Evolutionary conservation across 2,888 invertebrate species (phyloP), one percentile per base, ranked within the genome.

Genomic region (Ctenicera cuprea): DNA sequence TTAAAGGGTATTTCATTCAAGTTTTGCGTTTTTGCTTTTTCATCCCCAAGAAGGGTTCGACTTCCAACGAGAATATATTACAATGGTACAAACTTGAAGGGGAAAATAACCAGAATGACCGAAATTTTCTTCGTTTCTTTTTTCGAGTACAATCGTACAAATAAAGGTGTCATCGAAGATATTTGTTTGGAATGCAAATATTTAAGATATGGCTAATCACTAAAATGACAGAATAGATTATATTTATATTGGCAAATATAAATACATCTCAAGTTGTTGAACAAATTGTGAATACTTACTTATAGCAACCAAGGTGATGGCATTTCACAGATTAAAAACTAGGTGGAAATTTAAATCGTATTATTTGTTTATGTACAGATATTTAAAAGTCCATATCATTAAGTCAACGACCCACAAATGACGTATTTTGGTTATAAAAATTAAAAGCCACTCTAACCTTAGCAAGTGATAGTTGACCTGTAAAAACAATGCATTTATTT

Each of bases 401-500:
- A 71, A 54, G 74, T 74, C 74, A 74, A 71, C n/a, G 74, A 74
- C 70, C 74, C 43, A 70, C 33, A 61, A 70, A 54, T 52, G 26
- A 63, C 43, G n/a, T 48, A 62, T 66, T 64, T 71, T 52, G 50
- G 69, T 33, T 70, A 61, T 59, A 61, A 73, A 69, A 73, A 37
- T 65, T 57, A 67, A 63, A 68, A 66, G 45, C 43, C 67, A n/a
- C 48, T 57, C 45, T 64, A 69, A 59, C 64, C 68, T 64, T 64
- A 71, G 18, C 59, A 61, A 66, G 59, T 41, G 66, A 71, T 61
- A 59, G 37, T 52, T 74, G 70, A 74, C 70, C 69, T 70, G 30
- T 57, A 62, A 66, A 71, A 66, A 66, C 50, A 61, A 74, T 68
- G 52, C 65, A 57, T 33, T 71, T 57, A 62, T 62, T 70, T 70